Evolutionary conservation across 1,140 invertebrate species (phyloP).

Genomic region (Battus philenor): DNA sequence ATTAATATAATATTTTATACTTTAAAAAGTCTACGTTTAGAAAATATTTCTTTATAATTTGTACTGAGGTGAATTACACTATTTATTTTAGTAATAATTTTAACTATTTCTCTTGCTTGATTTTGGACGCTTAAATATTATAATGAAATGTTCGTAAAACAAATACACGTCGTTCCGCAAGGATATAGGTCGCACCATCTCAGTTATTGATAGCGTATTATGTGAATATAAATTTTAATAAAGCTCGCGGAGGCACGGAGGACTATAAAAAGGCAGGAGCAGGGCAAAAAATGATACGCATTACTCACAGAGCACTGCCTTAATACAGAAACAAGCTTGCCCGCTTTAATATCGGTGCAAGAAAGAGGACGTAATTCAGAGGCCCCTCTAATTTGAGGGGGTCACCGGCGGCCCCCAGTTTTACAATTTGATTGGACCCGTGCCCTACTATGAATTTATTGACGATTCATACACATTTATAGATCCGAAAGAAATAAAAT

Average conservation of each 20-base stretch:
- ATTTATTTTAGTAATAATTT: too few species aligned
- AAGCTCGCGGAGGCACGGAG: constrained; percentile 30
- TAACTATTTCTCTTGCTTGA: too few species aligned
- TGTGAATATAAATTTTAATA: constrained; percentile 63
- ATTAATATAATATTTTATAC: too few species aligned
- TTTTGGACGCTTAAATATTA: too few species aligned
- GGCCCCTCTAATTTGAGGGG: constrained; percentile 39
- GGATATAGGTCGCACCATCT: constrained; percentile 8
- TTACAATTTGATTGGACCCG: constrained; percentile 45
- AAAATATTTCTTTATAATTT: too few species aligned
- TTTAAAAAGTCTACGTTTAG: too few species aligned
- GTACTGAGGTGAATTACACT: too few species aligned
- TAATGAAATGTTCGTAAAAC: too few species aligned
- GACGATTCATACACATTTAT: constrained; percentile 5
- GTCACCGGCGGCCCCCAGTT: constrained; percentile 25
- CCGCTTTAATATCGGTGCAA: constrained; percentile 45
- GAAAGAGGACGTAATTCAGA: constrained; percentile 40
- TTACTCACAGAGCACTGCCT: constrained; percentile 45
- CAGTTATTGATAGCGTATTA: constrained; percentile 44
- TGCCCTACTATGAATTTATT: constrained; percentile 15
- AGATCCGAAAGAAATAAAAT: too few species aligned
- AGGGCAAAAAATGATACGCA: constrained; percentile 54
- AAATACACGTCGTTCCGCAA: constrained; percentile 8
- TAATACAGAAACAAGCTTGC: constrained; percentile 32
- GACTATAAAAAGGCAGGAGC: constrained; percentile 43